Conservation (phyloP, 37 sponge, comb jelly and placozoan genomes). For the Crambe crambe region DNA sequence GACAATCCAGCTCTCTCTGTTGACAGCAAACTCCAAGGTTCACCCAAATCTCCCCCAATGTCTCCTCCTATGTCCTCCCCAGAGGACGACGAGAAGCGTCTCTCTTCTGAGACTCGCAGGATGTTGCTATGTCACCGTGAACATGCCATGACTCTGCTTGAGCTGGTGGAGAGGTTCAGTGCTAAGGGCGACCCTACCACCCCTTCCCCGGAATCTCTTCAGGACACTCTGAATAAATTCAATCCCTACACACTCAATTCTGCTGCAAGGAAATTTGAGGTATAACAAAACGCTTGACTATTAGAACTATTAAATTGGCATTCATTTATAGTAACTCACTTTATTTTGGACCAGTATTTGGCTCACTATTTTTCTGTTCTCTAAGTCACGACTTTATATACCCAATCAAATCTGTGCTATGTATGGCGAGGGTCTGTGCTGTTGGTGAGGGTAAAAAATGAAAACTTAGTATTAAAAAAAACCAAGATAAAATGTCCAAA, state of each 20-base stretch:
- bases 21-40: too few species aligned
- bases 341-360: too few species aligned
- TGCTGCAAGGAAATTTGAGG: slow-evolving; percentile 29
- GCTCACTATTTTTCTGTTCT: too few species aligned
- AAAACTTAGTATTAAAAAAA: too few species aligned
- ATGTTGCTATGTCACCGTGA: slow-evolving; percentile 46
- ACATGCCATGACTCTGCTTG: slow-evolving; percentile 58
- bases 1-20: neutral
- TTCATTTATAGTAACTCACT: too few species aligned
- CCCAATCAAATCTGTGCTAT: too few species aligned
- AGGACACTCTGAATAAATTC: slow-evolving; percentile 17
- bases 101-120: slow-evolving; percentile 58
- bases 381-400: too few species aligned
- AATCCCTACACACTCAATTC: neutral
- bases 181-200: slow-evolving; percentile 35
- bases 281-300: neutral
- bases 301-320: too few species aligned
- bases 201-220: slow-evolving; percentile 25
- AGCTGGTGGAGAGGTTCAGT: slow-evolving; percentile 39
- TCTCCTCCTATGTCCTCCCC: neutral
- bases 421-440: too few species aligned
- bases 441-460: too few species aligned
- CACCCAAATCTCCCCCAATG: neutral
- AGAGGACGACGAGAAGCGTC: slow-evolving; percentile 32
- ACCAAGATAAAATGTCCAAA: too few species aligned